Evolutionary conservation across 1,140 invertebrate genomes (phyloP).

Genomic region (Mylabris phalerata): DNA sequence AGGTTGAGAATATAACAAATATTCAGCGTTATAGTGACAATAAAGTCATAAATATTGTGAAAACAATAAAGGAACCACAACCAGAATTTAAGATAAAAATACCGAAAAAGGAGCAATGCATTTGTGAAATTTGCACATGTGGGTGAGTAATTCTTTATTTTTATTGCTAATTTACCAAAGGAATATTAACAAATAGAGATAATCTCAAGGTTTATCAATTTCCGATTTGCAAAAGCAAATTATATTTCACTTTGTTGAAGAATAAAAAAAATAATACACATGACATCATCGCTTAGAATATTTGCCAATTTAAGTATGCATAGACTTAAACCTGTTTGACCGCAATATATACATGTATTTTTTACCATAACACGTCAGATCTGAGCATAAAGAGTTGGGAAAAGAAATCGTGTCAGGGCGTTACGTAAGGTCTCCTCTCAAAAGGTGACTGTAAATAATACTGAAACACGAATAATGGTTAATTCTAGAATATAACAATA

Average conservation of each 20-base stretch:
- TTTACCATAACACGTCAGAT: neutral
- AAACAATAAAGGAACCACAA: conserved; percentile 42
- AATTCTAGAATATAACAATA: too few relatives aligned
- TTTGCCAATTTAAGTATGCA: conserved; percentile 21
- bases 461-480: too few relatives aligned
- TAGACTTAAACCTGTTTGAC: conserved; percentile 10
- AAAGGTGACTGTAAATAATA: too few relatives aligned
- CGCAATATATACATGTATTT: neutral
- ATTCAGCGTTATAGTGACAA: conserved; percentile 37
- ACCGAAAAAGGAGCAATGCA: conserved; percentile 69
- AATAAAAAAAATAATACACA: neutral
- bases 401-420: too few relatives aligned
- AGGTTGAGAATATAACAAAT: conserved; percentile 39
- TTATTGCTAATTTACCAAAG: conserved; percentile 18
- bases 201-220: neutral
- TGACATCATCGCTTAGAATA: conserved; percentile 27
- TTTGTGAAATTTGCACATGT: conserved; percentile 84
- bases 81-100: conserved; percentile 27
- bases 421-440: too few relatives aligned
- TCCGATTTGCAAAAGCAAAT: neutral
- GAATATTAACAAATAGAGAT: neutral
- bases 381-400: too few relatives aligned
- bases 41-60: conserved; percentile 38
- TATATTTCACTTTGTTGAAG: too few relatives aligned
- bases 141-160: conserved; percentile 60